Percentiles rank a stretch among this genome's conserved stretches.
Conservation (phyloP, 2,797 vertebrate species). For the Lacerta agilis region DNA sequence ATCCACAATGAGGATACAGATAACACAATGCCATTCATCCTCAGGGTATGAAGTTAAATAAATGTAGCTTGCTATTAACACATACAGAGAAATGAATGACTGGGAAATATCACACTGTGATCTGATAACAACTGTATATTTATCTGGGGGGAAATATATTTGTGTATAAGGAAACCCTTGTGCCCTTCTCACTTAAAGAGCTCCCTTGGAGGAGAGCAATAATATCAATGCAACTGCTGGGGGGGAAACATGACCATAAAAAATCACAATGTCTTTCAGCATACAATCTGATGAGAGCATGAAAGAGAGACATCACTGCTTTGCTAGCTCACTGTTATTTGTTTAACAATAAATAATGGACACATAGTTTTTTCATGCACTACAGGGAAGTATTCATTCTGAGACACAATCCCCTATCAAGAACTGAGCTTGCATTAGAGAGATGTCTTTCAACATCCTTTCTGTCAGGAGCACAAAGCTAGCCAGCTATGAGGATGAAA, state of each 20-base stretch:
- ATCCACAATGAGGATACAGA: slow-evolving; percentile 16
- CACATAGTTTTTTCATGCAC: background rate
- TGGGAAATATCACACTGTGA: background rate
- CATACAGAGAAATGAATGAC: background rate
- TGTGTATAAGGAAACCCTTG: background rate
- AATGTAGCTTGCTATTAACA: background rate
- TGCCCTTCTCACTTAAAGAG: background rate
- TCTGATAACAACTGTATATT: background rate
- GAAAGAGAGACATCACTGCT: slow-evolving; percentile 8
- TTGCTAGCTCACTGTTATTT: slow-evolving; percentile 13
- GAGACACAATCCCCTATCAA: background rate
- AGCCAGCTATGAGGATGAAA: background rate
- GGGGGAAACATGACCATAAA: slow-evolving; percentile 1
- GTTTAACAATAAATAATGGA: background rate
- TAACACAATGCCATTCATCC: slow-evolving; percentile 27
- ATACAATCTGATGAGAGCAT: slow-evolving; percentile 2
- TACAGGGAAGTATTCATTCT: background rate
- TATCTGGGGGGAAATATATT: background rate
- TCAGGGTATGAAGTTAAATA: slow-evolving; percentile 5
- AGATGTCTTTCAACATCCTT: background rate
- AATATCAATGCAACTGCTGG: slow-evolving; percentile 1
- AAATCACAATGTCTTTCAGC: background rate
- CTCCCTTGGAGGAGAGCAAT: background rate
- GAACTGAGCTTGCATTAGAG: slow-evolving; percentile 4
- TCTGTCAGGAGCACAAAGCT: background rate